Conservation (phyloP, 2,113 vertebrate species). For the Crypturellus undulatus region DNA sequence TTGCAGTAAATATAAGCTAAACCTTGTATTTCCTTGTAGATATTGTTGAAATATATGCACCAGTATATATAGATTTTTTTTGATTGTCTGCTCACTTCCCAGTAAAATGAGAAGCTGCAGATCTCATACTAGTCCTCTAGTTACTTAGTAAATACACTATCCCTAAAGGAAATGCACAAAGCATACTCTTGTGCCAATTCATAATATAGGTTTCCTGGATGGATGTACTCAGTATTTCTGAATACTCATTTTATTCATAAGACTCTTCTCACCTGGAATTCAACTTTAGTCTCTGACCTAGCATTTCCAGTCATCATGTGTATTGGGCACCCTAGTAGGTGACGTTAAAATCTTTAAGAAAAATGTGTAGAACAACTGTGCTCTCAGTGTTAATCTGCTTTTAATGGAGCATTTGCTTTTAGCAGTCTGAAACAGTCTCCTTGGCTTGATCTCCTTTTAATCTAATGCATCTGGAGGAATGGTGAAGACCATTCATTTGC, state of each 20-base stretch:
- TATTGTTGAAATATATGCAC: not conserved
- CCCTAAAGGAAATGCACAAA: not conserved
- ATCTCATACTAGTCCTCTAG: not conserved
- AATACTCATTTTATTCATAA: not conserved
- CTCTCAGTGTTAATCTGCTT: conserved; percentile 54
- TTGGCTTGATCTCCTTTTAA: conserved; percentile 43
- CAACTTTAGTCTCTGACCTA: conserved; percentile 47
- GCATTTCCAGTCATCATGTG: conserved; percentile 6
- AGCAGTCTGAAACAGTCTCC: not conserved
- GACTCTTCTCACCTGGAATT: conserved; percentile 30
- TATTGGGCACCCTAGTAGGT: conserved; percentile 26
- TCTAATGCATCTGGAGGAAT: conserved; percentile 49
- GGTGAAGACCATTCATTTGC: not conserved
- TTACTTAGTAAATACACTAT: not conserved
- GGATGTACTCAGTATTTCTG: not conserved
- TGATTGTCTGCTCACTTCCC: not conserved
- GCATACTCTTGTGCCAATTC: not conserved
- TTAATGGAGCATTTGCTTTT: conserved; percentile 60
- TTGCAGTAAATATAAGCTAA: not conserved
- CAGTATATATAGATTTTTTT: too few species aligned
- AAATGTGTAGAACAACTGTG: conserved; percentile 2
- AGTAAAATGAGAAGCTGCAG: not conserved
- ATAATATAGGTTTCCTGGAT: not conserved
- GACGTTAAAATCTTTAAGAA: conserved; percentile 36
- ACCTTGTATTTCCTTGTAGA: not conserved